Base-by-base conservation (phyloP, 2,888 invertebrate species). In the Merodon equestris region DNA sequence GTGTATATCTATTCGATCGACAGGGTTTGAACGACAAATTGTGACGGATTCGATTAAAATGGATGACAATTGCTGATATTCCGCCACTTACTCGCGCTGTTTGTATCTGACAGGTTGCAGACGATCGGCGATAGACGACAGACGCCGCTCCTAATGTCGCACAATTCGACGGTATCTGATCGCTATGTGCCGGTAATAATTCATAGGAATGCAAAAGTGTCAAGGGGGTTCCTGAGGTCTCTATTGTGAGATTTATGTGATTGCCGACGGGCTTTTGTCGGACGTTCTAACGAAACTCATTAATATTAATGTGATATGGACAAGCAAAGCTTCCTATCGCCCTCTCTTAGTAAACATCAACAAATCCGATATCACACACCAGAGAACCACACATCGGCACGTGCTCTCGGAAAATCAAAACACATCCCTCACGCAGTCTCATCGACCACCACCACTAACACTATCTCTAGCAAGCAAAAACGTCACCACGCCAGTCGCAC, bases 381-480 rank as follows among this genome's bases (percentile, higher is more conserved):
- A 54, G 12, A 36, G 7, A 13, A 38, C 53, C 40, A 9, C 42
- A 66, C 17, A 60, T 42, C 17, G 51, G 53, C 76, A 77, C 77
- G 72, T 77, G 77, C 67, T 72, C 38, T 42, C 14, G 50, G 60
- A 72, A 72, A 61, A 72, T 36, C 40, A 72, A 68, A 73, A 64
- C 70, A 64, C 70, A 64, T 40, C 51, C 53, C 58, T 60, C 53
- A 27, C 27, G 27, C 27, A 27, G 7, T 27, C 27, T 7, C 27
- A 27, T 27, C 44, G 57, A 53, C 64, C 63, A 63, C 64, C 63
- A 63, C 14, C 48, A 48, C 15, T 51, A 54, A 14, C 13, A 75
- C 58, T 63, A 13, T 58, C 27, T 27, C 27, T 7, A 27, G 40
- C 40, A 57, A 17, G 47, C n/a, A 13, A 44, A 50, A 42, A n/a